These are phyloP conservation scores for Therioaphis trifolii DNA, from an alignment of 2,888 invertebrate genomes.

Conservation along the genomic window DNA sequence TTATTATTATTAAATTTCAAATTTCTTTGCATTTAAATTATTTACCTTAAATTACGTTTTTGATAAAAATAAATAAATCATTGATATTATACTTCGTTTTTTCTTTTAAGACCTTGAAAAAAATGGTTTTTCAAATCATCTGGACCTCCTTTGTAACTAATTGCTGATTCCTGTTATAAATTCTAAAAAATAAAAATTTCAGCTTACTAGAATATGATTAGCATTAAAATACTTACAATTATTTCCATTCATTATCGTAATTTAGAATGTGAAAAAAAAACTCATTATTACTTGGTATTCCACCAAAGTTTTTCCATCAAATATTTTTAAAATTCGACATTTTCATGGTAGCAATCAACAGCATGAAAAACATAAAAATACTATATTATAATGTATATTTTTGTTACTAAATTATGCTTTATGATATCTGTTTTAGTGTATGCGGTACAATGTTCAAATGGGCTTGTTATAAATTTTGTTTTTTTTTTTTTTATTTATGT, in stretches of 20 bases:
- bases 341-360: background rate
- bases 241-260: background rate
- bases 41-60: too few species aligned
- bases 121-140: too few species aligned
- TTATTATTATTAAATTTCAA: too few species aligned
- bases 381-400: conserved; percentile 27
- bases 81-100: too few species aligned
- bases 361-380: conserved; percentile 31
- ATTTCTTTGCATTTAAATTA: too few species aligned
- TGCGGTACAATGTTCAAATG: background rate
- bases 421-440: background rate
- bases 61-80: too few species aligned
- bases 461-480: conserved; percentile 10
- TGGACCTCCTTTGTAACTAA: too few species aligned
- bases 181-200: too few species aligned
- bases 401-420: background rate
- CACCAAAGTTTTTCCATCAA: background rate
- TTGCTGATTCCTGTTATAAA: too few species aligned
- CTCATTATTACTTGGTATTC: background rate
- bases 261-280: background rate
- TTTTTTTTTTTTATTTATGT: background rate
- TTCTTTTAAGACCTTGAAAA: too few species aligned
- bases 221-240: background rate
- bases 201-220: background rate
- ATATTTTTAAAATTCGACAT: conserved; percentile 28